Evolutionary conservation across 2,888 invertebrate genomes (phyloP).

Genomic region (Trilocha varians): DNA sequence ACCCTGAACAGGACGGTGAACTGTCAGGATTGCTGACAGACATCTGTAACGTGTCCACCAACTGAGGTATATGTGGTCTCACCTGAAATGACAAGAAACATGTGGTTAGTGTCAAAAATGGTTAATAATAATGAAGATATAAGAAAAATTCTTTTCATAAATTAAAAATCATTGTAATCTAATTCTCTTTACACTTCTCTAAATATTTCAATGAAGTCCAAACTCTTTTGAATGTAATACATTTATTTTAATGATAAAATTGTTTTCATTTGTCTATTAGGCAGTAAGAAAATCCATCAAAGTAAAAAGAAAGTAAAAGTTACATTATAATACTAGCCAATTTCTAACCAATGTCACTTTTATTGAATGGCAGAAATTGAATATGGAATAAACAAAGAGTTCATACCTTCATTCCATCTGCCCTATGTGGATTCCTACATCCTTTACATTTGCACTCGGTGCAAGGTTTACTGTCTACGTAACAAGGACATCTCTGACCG

Average conservation of each 20-base stretch:
- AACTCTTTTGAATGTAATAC: too few species aligned
- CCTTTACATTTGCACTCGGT: conserved; percentile 93
- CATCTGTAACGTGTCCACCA: conserved; percentile 73
- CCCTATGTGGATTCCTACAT: conserved; percentile 91
- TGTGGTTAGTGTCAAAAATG: background rate
- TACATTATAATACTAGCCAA: too few species aligned
- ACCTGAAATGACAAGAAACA: conserved; percentile 54
- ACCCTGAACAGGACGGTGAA: conserved; percentile 61
- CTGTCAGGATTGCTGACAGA: conserved; percentile 55
- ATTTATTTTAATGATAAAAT: too few species aligned
- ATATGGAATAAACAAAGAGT: background rate
- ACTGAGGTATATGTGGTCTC: conserved; percentile 78
- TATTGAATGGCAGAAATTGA: too few species aligned
- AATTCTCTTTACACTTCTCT: background rate
- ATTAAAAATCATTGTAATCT: background rate
- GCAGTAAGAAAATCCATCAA: too few species aligned
- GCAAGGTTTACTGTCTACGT: conserved; percentile 91
- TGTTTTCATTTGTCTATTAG: too few species aligned
- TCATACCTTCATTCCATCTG: conserved; percentile 84
- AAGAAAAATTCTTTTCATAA: background rate
- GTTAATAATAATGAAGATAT: background rate
- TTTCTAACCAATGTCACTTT: too few species aligned
- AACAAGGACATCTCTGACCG: conserved; percentile 95
- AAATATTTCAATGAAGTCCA: too few species aligned
- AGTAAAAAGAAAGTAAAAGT: too few species aligned